Conservation (phyloP, 2,888 invertebrate genomes). For the Cephonodes hylas region DNA sequence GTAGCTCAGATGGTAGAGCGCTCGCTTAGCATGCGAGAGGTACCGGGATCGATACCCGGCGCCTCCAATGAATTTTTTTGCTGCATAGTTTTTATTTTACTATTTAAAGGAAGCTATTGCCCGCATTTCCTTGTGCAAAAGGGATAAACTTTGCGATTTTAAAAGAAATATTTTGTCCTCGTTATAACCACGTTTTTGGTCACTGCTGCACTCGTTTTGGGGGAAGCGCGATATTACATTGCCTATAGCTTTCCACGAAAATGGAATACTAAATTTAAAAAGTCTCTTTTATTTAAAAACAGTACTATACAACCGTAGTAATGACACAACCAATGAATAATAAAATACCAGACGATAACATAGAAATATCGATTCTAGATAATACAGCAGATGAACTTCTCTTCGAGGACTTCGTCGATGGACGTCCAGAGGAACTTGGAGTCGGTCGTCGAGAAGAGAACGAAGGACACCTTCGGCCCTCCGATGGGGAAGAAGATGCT, state of each 20-base stretch:
- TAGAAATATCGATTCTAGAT: constrained; percentile 74
- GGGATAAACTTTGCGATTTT: too few relatives aligned
- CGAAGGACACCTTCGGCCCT: constrained; percentile 94
- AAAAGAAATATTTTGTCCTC: too few relatives aligned
- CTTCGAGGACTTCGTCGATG: constrained; percentile 93
- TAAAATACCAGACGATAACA: not conserved
- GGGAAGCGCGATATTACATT: too few relatives aligned
- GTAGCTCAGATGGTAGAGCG: constrained; percentile 82
- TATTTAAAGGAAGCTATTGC: not conserved
- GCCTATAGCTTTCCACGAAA: too few relatives aligned
- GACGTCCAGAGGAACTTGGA: constrained; percentile 94
- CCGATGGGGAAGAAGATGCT: constrained; percentile 93
- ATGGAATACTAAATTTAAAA: too few relatives aligned
- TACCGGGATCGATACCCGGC: constrained; percentile 82
- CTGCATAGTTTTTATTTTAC: not conserved
- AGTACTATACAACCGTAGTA: too few relatives aligned
- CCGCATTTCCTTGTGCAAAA: too few relatives aligned
- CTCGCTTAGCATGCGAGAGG: constrained; percentile 82
- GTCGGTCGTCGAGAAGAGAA: constrained; percentile 93
- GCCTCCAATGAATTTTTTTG: constrained; percentile 59
- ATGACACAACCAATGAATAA: too few relatives aligned
- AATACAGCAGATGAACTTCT: constrained; percentile 93
- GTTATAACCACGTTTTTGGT: too few relatives aligned
- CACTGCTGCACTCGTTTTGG: too few relatives aligned
- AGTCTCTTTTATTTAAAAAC: too few relatives aligned